Conservation (phyloP, 92 coral and sea anemone species). For the Phenganax stokvisi region DNA sequence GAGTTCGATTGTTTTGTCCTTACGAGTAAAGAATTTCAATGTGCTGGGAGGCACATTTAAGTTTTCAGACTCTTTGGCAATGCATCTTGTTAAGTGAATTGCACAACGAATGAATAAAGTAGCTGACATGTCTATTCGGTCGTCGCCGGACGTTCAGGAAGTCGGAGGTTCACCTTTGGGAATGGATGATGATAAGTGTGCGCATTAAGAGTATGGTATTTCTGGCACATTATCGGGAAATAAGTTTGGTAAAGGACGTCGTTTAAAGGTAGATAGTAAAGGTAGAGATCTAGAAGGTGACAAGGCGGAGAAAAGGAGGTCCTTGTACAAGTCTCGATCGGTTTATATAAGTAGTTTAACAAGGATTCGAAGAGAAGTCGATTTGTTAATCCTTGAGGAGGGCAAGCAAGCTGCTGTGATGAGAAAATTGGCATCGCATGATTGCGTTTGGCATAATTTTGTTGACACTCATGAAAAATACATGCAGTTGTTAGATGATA, state of each 20-base stretch:
- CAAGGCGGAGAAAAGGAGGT: neutral
- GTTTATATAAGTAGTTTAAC: neutral
- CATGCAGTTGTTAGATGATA: no score
- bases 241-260: neutral
- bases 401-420: neutral
- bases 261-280: neutral
- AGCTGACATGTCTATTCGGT: neutral
- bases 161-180: neutral
- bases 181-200: neutral
- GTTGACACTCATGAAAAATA: neutral
- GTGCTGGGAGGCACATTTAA: no score
- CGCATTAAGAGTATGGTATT: neutral
- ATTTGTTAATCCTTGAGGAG: neutral
- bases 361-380: neutral
- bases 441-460: neutral
- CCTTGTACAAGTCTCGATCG: neutral
- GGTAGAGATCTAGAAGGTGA: neutral
- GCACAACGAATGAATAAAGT: no score
- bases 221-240: neutral
- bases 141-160: neutral
- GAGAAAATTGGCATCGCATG: neutral
- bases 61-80: no score
- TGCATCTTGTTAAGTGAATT: no score
- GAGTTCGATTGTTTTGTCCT: no score
- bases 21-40: no score